phyloP scores from a whole-genome alignment of 1,140 invertebrate genomes.

The Chlorops oryzae region DNA sequence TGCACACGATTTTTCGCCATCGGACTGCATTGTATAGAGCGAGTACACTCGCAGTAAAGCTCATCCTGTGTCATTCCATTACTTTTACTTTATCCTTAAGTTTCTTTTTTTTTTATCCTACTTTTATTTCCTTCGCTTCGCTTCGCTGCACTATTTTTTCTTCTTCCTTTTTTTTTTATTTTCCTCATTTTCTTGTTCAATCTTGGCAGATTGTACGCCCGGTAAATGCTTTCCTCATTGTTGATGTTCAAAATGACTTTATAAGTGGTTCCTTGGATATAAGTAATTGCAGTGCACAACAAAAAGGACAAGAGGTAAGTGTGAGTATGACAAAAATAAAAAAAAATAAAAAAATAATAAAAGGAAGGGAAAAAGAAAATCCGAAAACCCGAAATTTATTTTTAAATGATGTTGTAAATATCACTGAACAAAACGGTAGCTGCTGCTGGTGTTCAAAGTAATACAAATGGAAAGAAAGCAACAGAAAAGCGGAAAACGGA shows the following conservation, averaged over 20 bases:
- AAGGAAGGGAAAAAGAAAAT: slow-evolving; percentile 39
- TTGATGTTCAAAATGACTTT: slow-evolving; percentile 98
- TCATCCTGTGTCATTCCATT: too few relatives aligned
- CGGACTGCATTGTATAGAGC: too few relatives aligned
- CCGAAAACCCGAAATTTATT: slow-evolving; percentile 17
- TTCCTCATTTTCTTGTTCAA: slow-evolving; percentile 15
- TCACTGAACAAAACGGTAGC: too few relatives aligned
- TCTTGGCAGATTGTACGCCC: slow-evolving; percentile 71
- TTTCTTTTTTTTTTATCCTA: too few relatives aligned
- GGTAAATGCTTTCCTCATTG: slow-evolving; percentile 83
- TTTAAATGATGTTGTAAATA: too few relatives aligned
- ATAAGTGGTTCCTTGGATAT: slow-evolving; percentile 91
- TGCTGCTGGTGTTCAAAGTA: too few relatives aligned
- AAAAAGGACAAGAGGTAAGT: slow-evolving; percentile 77
- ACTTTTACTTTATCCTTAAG: too few relatives aligned
- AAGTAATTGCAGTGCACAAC: slow-evolving; percentile 84
- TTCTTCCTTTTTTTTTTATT: too few relatives aligned
- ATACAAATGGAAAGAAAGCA: slow-evolving; percentile 29
- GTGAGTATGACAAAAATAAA: slow-evolving; percentile 32
- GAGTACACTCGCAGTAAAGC: too few relatives aligned
- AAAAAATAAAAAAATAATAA: slow-evolving; percentile 23
- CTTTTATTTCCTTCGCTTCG: too few relatives aligned
- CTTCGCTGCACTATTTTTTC: too few relatives aligned
- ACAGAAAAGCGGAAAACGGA: slow-evolving; percentile 43
- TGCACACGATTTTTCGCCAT: too few relatives aligned